Evolutionary conservation across 2,797 vertebrate genomes (phyloP).

Genomic region (Acanthurus lineatus): DNA sequence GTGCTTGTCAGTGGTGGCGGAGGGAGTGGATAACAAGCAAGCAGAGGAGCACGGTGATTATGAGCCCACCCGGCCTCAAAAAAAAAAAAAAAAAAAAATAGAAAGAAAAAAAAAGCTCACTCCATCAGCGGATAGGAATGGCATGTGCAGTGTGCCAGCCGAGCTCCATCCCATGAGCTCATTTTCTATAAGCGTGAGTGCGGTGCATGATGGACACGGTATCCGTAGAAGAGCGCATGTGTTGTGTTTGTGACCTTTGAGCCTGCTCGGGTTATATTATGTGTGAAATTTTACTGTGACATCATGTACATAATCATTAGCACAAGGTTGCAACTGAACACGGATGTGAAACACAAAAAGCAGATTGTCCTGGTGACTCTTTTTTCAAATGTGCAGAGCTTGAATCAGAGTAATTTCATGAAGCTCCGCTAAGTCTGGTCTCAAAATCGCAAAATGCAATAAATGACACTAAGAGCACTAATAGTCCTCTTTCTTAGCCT

Average conservation of each 20-base stretch:
- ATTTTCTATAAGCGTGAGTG: slow-evolving; percentile 58
- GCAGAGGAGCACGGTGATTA: slow-evolving; percentile 54
- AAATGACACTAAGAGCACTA: background rate
- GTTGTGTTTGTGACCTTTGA: slow-evolving; percentile 71
- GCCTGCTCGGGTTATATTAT: slow-evolving; percentile 52
- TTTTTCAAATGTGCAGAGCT: background rate
- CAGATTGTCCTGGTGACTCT: background rate
- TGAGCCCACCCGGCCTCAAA: slow-evolving; percentile 42
- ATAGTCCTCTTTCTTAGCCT: background rate
- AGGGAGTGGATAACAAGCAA: slow-evolving; percentile 57
- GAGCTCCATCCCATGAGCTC: slow-evolving; percentile 64
- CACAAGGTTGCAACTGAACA: slow-evolving; percentile 46
- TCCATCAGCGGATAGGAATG: slow-evolving; percentile 77
- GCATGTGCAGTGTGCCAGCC: slow-evolving; percentile 53
- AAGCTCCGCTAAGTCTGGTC: background rate
- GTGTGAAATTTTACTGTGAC: slow-evolving; percentile 66
- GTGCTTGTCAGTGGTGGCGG: slow-evolving; percentile 46
- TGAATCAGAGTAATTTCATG: background rate
- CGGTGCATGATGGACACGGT: slow-evolving; percentile 36
- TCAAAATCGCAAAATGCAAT: background rate
- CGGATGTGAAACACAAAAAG: slow-evolving; percentile 1
- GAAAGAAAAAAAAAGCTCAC: slow-evolving; percentile 18
- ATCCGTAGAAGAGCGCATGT: slow-evolving; percentile 33
- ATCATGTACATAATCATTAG: slow-evolving; percentile 70
- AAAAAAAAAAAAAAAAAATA: slow-evolving; percentile 18